These are phyloP conservation scores for Ellobium chinense DNA, from an alignment of 2,888 invertebrate species.

Conservation along the genomic window DNA sequence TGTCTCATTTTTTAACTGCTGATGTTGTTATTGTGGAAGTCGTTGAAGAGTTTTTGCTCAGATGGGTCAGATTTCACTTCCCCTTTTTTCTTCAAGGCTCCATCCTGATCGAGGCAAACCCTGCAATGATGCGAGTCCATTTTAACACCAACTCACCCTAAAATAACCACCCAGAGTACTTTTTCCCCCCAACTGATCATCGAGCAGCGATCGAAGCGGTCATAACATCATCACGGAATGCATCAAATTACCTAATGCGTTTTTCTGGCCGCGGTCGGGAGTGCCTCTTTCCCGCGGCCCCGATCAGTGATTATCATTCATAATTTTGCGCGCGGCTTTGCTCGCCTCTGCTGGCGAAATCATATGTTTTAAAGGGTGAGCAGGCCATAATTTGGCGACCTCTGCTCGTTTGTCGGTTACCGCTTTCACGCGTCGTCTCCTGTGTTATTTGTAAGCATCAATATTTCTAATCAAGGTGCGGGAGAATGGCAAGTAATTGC, in stretches of 20 bases:
- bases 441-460: not conserved
- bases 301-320: constrained; percentile 4
- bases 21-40: too few species aligned
- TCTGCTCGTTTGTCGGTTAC: not conserved
- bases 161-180: not conserved
- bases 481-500: constrained; percentile 7
- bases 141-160: not conserved
- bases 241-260: not conserved
- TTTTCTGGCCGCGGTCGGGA: not conserved
- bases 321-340: not conserved
- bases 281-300: not conserved
- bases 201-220: not conserved
- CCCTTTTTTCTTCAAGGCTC: too few species aligned
- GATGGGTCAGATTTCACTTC: too few species aligned
- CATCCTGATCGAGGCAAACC: too few species aligned
- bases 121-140: too few species aligned
- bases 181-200: not conserved
- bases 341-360: not conserved
- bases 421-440: not conserved
- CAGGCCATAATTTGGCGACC: not conserved
- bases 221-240: not conserved
- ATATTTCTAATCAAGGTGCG: constrained; percentile 4
- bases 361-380: not conserved
- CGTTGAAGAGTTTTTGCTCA: too few species aligned
- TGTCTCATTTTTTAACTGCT: too few species aligned